Conservation (phyloP, 2,113 vertebrate genomes). For the Chitala chitala region DNA sequence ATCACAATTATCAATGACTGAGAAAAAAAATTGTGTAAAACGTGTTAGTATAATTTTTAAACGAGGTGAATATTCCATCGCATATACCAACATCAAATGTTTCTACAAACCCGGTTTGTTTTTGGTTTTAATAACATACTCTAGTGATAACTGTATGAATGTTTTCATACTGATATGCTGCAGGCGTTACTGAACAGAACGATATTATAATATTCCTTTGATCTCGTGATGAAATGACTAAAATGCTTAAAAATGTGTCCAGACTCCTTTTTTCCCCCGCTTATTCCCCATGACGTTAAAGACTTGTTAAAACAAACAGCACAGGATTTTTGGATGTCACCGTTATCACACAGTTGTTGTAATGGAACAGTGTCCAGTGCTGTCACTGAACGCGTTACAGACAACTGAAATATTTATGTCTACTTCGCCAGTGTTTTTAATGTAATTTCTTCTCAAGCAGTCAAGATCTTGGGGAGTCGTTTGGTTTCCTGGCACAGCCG, state of each 20-base stretch:
- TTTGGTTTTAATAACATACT: too few species aligned
- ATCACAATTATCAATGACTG: too few species aligned
- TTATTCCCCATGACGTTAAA: background rate
- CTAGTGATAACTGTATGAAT: background rate
- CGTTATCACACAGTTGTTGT: too few species aligned
- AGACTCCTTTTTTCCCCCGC: background rate
- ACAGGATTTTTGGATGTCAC: background rate
- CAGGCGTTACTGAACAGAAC: background rate
- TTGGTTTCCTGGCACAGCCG: background rate
- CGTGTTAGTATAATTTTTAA: too few species aligned
- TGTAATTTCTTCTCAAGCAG: background rate
- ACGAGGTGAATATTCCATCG: too few species aligned
- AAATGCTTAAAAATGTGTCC: background rate
- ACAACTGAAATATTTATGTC: background rate
- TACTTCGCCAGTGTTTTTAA: background rate
- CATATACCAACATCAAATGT: background rate
- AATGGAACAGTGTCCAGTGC: background rate
- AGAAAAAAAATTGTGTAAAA: background rate
- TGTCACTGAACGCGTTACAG: background rate
- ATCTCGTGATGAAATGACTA: background rate
- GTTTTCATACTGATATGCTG: background rate
- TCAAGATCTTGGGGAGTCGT: background rate
- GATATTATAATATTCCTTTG: background rate
- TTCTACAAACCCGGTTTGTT: background rate
- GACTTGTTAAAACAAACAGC: constrained; percentile 3